Evolutionary conservation across 53 echinoderm and acorn worm species (phyloP), one percentile per base, ranked within the genome.

Genomic region (Pentamera pediparva): DNA sequence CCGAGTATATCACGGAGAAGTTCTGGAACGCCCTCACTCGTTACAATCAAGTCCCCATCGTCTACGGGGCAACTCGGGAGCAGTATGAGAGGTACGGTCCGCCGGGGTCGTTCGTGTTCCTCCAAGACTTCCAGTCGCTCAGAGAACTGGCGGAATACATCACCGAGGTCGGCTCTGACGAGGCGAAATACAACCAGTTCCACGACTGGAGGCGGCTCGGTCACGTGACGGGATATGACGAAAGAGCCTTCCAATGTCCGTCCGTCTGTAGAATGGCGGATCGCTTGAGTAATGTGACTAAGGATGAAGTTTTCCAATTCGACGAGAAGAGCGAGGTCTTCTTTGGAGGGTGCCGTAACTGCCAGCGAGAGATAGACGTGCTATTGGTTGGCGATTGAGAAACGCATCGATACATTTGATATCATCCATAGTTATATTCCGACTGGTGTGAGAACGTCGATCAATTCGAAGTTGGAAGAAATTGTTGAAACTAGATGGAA

Each of bases 151-250:
- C 67, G 6, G 45, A 43, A 22, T 67, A 20, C 30, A 26, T 67
- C 24, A 4, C 6, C 3, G 17, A 43, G 17, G 67, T 67, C 30
- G 67, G 43, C 6, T 27, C 26, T 17, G 29, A 31, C 41, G 45
- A 67, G 29, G 18, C 11, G 27, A 20, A 67, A 29, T 67, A 67
- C 45, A 67, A 67, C 17, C 10, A 47, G 29, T 67, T 28, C 9
- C 67, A 67, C 27, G 25, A 67, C 67, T 67, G 67, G 67, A 47
- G 67, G n/a, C 40, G 45, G 17, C 31, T 67, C 12, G 67, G 67
- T 7, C 29, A 67, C 31, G 47, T 15, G 2, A 24, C 21, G 12
- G 45, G 28, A n/a, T 29, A n/a, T 4, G 45, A 67, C 13, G 67
- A 67, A 13, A 21, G 67, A 0, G 12, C 45, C 8, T 43, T 43